Conservation (phyloP, 2,797 vertebrate species). For the Alca torda region DNA sequence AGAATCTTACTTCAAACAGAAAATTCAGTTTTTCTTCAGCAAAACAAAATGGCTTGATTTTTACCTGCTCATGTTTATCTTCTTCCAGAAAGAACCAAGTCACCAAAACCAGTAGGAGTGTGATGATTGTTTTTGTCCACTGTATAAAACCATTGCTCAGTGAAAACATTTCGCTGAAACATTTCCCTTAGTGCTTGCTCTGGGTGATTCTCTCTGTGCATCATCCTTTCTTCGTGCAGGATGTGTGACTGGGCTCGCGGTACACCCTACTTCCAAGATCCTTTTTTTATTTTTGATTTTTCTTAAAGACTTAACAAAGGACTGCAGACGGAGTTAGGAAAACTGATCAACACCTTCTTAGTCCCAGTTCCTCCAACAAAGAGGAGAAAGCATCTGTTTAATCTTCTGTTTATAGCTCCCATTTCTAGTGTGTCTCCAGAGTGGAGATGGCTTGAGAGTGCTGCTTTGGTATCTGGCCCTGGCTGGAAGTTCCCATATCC, state of each 20-base stretch:
- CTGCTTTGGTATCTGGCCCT: background rate
- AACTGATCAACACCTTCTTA: background rate
- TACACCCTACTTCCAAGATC: background rate
- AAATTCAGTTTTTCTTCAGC: background rate
- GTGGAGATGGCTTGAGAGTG: background rate
- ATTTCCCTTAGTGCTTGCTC: background rate
- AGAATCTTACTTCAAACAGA: background rate
- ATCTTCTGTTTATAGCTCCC: background rate
- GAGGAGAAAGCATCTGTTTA: background rate
- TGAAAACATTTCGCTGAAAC: background rate
- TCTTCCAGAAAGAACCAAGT: background rate
- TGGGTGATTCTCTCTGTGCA: background rate
- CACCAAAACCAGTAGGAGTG: background rate
- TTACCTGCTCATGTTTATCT: background rate
- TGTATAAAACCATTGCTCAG: background rate
- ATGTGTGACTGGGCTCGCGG: background rate
- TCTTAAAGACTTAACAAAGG: background rate
- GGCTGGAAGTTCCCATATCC: background rate
- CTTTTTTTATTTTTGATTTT: background rate
- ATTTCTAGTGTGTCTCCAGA: background rate
- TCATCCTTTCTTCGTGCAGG: background rate
- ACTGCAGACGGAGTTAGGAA: background rate
- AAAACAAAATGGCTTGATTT: background rate
- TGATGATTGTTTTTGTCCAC: background rate
- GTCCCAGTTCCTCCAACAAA: background rate